Base-by-base conservation (phyloP, 2,888 invertebrate genomes). In the Thereva nobilitata region DNA sequence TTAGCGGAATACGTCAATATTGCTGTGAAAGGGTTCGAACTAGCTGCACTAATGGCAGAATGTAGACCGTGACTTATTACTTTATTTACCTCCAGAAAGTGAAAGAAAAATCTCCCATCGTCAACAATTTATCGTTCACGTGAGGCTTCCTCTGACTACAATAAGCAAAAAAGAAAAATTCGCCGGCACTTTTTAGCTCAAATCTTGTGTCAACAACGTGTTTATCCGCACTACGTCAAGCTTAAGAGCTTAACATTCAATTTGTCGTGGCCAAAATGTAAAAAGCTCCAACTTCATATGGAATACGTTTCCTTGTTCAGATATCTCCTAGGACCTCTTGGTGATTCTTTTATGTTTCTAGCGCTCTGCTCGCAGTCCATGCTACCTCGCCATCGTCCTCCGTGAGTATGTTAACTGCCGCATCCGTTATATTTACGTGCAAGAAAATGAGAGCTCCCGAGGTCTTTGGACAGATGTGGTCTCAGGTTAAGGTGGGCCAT, bases 181-280 rank as follows among this genome's bases (percentile, higher is more conserved):
- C 40, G 12, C 49, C 38, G 41, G 50, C 50, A 41, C 41, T 61
- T 50, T 61, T 50, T 50, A 59, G 50, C 12, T 61, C 61, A 61
- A 61, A 61, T 61, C 61, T 61, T 23, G 50, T 61, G 61, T 61
- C 64, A 64, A 64, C 64, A 64, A 54, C 38, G 64, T 64, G 64
- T 54, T 64, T 64, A 64, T 64, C 54, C 53, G 38, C 53, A 64
- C 64, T 54, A 64, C 64, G 45, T 54, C 47, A 64, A 54, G 53
- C 54, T 54, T 64, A 54, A 64, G 54, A 47, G 54, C 64, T 53
- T 54, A 64, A 54, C 54, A 53, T 64, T 64, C 64, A 64, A 64
- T 64, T 64, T 64, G 64, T 64, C 54, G 64, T 54, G 64, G 64
- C 45, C 38, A 54, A 54, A 40, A 54, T 42, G 64, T 45, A 45